Evolutionary conservation across 2,797 vertebrate species (phyloP).

Genomic region (Graptemys geographica): DNA sequence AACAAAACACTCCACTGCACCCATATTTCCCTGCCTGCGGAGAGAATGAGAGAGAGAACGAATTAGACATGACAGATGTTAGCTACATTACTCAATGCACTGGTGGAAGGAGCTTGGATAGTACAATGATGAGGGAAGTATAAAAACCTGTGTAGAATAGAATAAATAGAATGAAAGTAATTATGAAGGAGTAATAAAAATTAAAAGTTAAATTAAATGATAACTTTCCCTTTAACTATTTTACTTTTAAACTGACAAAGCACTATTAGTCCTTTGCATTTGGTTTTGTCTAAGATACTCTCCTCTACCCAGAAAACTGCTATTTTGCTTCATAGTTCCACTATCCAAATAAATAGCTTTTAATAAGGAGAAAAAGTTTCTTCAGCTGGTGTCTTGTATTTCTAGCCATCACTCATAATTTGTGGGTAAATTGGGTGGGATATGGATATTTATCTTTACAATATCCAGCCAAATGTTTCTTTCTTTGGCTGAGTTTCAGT

Average conservation of each 20-base stretch:
- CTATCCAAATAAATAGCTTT: not conserved
- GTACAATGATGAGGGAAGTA: too few relatives aligned
- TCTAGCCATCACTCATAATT: not conserved
- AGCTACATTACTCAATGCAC: too few relatives aligned
- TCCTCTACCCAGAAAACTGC: not conserved
- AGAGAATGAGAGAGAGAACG: too few relatives aligned
- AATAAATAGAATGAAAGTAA: not conserved
- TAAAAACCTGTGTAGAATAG: too few relatives aligned
- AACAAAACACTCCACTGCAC: too few relatives aligned
- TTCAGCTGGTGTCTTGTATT: not conserved
- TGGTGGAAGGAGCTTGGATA: too few relatives aligned
- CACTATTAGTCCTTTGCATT: not conserved
- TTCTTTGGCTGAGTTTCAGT: not conserved
- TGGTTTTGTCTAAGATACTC: not conserved
- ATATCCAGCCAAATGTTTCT: not conserved
- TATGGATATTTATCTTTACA: not conserved
- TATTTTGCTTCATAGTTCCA: not conserved
- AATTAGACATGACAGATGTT: too few relatives aligned
- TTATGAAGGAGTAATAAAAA: too few relatives aligned
- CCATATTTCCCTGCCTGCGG: too few relatives aligned
- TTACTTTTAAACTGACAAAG: not conserved
- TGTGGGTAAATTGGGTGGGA: not conserved
- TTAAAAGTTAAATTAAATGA: not conserved
- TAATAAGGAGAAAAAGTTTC: not conserved
- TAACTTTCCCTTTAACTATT: not conserved